A percentile compares a stretch with the other conserved stretches of the same genome.
phyloP scores from a whole-genome alignment of 2,888 invertebrate species.

The Eilema depressum region DNA sequence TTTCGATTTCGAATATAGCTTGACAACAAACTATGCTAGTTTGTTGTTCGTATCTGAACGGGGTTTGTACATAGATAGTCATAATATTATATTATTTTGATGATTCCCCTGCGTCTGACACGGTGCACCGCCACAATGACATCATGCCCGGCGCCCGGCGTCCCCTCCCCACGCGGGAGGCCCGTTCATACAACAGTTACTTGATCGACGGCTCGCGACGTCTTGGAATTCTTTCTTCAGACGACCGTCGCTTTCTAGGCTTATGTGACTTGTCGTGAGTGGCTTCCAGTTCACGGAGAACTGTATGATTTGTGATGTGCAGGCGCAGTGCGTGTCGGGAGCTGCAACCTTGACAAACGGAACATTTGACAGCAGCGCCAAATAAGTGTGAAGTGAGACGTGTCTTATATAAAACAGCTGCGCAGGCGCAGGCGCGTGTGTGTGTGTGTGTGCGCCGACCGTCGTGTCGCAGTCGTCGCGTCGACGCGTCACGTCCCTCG shows the following conservation, averaged over 20 bases:
- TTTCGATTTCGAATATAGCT: not conserved
- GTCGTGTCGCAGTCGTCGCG: not conserved
- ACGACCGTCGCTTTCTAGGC: not conserved
- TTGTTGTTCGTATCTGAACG: not conserved
- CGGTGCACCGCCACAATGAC: conserved; percentile 22
- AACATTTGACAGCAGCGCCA: not conserved
- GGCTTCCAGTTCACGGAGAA: not conserved
- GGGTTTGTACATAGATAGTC: not conserved
- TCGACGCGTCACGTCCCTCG: not conserved
- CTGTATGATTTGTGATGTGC: not conserved
- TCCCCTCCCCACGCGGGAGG: conserved; percentile 6
- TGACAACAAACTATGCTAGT: not conserved
- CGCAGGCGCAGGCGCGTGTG: not conserved
- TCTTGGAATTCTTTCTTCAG: conserved; percentile 1
- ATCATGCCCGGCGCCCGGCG: conserved; percentile 27
- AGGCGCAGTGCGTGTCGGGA: not conserved
- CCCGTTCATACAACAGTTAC: conserved; percentile 21
- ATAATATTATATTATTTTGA: too few species aligned
- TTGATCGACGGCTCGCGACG: conserved; percentile 13
- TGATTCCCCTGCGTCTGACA: not conserved
- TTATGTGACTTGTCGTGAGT: not conserved
- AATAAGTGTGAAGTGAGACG: conserved; percentile 7
- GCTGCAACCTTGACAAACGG: not conserved
- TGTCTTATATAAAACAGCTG: not conserved
- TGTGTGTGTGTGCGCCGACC: not conserved